These are phyloP conservation scores for Miltochrista miniata DNA, from an alignment of 2,888 invertebrate species.

Conservation along the genomic window DNA sequence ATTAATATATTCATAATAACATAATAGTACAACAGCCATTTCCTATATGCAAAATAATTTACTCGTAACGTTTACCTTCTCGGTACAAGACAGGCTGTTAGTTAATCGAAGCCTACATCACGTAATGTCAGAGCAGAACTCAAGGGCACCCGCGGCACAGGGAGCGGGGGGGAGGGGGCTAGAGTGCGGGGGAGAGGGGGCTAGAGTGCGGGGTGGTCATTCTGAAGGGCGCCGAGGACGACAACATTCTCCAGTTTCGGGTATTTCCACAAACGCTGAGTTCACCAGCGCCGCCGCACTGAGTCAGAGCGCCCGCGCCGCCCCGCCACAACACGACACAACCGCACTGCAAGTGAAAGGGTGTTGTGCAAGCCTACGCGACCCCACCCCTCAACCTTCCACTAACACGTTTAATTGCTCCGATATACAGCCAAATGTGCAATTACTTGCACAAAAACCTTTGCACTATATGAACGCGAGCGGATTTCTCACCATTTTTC, in stretches of 20 bases:
- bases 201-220: background rate
- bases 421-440: background rate
- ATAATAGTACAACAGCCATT: too few relatives aligned
- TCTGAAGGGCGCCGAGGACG: constrained; percentile 32
- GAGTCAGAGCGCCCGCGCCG: constrained; percentile 6
- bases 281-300: constrained; percentile 13
- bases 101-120: too few relatives aligned
- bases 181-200: background rate
- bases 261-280: constrained; percentile 34
- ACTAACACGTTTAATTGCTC: constrained; percentile 4
- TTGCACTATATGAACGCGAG: background rate
- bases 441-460: background rate
- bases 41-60: too few relatives aligned
- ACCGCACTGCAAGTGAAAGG: constrained; percentile 44
- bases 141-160: background rate
- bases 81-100: too few relatives aligned
- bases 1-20: too few relatives aligned
- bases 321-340: too few relatives aligned
- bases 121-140: too few relatives aligned
- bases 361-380: constrained; percentile 42
- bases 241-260: constrained; percentile 35
- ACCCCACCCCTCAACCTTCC: background rate
- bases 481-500: background rate
- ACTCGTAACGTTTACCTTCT: too few relatives aligned
- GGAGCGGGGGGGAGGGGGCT: background rate